Percentiles rank a stretch among this genome's conserved stretches.
phyloP scores from a whole-genome alignment of 2,888 invertebrate species.

The Macrophya annulata region DNA sequence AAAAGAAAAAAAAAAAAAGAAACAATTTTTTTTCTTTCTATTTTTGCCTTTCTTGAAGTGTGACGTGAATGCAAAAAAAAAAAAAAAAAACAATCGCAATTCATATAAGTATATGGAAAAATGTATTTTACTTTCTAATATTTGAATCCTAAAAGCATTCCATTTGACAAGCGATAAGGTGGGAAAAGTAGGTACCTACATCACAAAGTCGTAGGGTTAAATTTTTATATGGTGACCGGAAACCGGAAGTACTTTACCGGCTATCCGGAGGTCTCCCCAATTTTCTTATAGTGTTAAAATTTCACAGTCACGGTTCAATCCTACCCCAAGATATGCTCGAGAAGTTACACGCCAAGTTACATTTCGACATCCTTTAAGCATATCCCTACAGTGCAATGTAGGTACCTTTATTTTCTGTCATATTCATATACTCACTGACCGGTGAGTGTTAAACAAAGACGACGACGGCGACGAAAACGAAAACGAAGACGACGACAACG shows the following conservation, averaged over 20 bases:
- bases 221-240: slow-evolving; percentile 46
- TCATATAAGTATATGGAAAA: background rate
- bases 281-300: background rate
- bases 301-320: slow-evolving; percentile 52
- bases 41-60: background rate
- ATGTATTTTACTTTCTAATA: background rate
- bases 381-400: background rate
- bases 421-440: background rate
- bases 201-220: slow-evolving; percentile 17
- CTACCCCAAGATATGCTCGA: slow-evolving; percentile 49
- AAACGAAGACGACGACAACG: background rate
- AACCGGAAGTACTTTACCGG: slow-evolving; percentile 54
- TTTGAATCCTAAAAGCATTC: background rate
- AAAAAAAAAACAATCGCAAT: slow-evolving; percentile 16
- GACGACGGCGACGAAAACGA: background rate
- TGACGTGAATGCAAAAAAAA: background rate
- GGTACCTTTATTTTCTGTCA: background rate
- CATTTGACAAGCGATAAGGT: background rate
- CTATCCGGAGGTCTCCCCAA: background rate
- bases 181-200: background rate
- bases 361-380: slow-evolving; percentile 10
- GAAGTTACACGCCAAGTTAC: slow-evolving; percentile 23
- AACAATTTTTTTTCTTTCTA: too few species aligned
- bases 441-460: background rate
- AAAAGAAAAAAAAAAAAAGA: background rate